Base-by-base conservation (phyloP, 1,140 invertebrate species). In the Bombus balteatus region DNA sequence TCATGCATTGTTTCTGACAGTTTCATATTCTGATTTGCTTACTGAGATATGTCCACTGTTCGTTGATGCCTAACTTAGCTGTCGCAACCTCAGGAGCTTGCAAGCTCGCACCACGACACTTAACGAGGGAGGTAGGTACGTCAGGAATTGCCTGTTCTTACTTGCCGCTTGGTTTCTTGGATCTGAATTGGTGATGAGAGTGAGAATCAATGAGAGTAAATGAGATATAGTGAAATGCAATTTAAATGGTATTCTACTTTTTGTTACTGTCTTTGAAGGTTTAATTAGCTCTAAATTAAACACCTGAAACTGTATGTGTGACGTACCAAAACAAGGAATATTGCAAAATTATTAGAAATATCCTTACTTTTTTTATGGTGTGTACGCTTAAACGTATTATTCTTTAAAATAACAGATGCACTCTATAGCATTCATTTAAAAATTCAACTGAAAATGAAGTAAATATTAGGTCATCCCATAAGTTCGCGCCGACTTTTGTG, bases 111-210 rank as follows among this genome's bases (percentile, higher is more conserved):
- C 25, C 75, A 59, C 57, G 75, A 78, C 18, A 78, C 18, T 78
- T 78, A 78, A 65, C 37, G 57, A 78, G 53, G 73, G 28, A 34
- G 73, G 75, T 39, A 41, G 37, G n/a, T 59, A 78, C 59, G 25
- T 65, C 75, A 78, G 75, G 57, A 34, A 77, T 77, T 77, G 75
- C 41, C 75, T 77, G 75, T 57, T 78, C 25, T 41, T 62, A 78
- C 32, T 41, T 78, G 57, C 34, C 59, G 39, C 18, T 39, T 41
- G 53, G 37, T 78, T 65, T 78, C 75, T 65, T 65, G 57, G 41
- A 78, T 78, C 57, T 78, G 75, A 78, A 78, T 65, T 41, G 57
- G 15, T 78, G 75, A 78, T 78, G 57, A 41, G 57, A 78, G 18
- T 65, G 75, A 77, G 25, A 62, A 77, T 39, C 53, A 62, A 77